Evolutionary conservation across 2,113 vertebrate genomes (phyloP), one percentile per base, ranked within the genome.

Genomic region (Poicephalus gulielmi): DNA sequence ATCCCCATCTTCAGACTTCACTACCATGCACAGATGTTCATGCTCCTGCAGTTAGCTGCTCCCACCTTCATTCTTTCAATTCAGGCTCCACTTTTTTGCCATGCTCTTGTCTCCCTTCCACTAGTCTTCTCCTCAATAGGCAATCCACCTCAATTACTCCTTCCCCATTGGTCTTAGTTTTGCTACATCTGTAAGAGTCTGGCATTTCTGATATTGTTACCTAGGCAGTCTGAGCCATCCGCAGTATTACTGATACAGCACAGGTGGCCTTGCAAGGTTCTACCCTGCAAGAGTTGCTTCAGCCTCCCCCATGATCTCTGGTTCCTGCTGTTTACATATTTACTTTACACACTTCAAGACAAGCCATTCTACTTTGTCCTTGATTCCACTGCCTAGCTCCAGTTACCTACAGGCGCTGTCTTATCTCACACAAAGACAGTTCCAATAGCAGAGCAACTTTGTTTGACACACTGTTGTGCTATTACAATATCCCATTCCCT

Each of bases 181-280:
- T 96, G 46, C 53, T 52, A 71, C 60, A 66, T 30, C 25, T 33
- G 1, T 44, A 81, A 55, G 50, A 50, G 20, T 24, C 55, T 20
- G 9, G 47, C 5, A 10, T 15, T 90, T 80, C 23, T 0, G 0
- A 31, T 91, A 75, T 2, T 0, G 0, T 86, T 81, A 62, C 68
- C 53, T 67, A 19, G 30, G 59, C 67, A 69, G 73, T 73, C 83
- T 55, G 60, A 60, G 69, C 60, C 49, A 77, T 59, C 39, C 6
- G 4, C 4, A 6, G n/a, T 30, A 33, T 55, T 83, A 59, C 46
- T 50, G 64, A 94, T 86, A 88, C 0, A 0, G 52, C 7, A 17
- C 4, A 1, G 27, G 50, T 47, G 62, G 47, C 86, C 81, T 82
- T 91, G 35, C 76, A 87, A 52, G 7, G 24, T 44, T 78, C 83